These are phyloP conservation scores for Copsychus sechellarum DNA, from an alignment of 2,113 vertebrate genomes.

Conservation along the genomic window DNA sequence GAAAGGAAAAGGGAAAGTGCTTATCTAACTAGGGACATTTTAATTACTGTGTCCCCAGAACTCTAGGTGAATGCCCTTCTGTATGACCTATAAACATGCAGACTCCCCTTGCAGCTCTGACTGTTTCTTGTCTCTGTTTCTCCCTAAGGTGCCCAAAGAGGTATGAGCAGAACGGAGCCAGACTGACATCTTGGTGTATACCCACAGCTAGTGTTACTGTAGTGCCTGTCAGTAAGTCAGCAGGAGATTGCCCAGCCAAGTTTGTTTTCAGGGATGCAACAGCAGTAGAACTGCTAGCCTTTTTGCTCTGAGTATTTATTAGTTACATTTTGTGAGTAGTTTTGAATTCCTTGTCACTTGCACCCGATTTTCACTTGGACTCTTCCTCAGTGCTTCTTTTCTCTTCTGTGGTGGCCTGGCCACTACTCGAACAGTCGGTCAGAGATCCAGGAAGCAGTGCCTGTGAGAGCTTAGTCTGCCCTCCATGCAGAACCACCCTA, in stretches of 20 bases:
- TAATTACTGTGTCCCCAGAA: not conserved
- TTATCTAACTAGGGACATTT: not conserved
- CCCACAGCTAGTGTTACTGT: constrained; percentile 31
- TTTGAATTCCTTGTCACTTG: not conserved
- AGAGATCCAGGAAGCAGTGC: not conserved
- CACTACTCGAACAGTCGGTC: accelerated
- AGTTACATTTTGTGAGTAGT: not conserved
- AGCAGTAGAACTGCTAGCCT: not conserved
- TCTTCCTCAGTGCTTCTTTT: not conserved
- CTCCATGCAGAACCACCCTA: not conserved
- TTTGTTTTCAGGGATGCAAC: not conserved
- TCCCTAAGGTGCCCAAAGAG: constrained; percentile 89
- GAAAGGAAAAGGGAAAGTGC: not conserved
- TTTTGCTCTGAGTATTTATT: not conserved
- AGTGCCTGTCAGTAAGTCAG: constrained; percentile 18
- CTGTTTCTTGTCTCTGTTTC: constrained; percentile 30
- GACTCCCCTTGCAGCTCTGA: not conserved
- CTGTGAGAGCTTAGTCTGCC: not conserved
- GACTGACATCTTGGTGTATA: not conserved
- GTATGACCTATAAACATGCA: not conserved
- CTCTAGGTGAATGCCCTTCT: not conserved
- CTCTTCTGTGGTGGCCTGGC: not conserved
- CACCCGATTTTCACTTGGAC: not conserved
- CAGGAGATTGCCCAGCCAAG: not conserved
- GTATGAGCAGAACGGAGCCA: constrained; percentile 69